Evolutionary conservation across 2,888 invertebrate species (phyloP).

Genomic region (Sinodicranocentrus sp.): DNA sequence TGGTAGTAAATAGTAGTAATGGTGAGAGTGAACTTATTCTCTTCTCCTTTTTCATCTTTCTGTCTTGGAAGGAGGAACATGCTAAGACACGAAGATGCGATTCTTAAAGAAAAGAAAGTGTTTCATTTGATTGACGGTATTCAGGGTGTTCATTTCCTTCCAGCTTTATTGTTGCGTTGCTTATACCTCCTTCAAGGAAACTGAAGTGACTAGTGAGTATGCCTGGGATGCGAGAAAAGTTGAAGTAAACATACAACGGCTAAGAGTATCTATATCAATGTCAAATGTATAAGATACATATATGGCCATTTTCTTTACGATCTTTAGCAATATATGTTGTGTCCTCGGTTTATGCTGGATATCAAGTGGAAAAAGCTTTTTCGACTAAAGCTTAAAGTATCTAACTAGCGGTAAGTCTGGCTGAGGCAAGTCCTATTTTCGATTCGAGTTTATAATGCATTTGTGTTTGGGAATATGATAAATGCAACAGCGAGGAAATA

Average conservation of each 20-base stretch:
- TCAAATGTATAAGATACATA: background rate
- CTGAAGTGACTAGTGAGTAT: background rate
- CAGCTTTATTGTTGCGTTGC: constrained; percentile 10
- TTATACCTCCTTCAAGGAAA: no score
- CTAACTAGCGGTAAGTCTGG: constrained; percentile 10
- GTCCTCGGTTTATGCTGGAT: background rate
- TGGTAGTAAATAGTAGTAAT: background rate
- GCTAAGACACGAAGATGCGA: constrained; percentile 20
- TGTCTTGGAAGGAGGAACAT: constrained; percentile 18
- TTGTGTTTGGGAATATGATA: no score
- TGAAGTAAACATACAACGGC: constrained; percentile 11
- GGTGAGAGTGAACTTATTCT: constrained; percentile 33
- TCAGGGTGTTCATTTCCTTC: constrained; percentile 35
- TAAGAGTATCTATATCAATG: constrained; percentile 2
- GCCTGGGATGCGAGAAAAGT: background rate
- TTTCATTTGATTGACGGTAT: constrained; percentile 50
- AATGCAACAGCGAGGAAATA: no score
- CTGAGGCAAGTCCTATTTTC: no score
- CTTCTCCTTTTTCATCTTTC: constrained; percentile 37
- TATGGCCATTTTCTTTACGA: background rate
- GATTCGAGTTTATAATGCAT: no score
- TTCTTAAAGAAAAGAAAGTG: constrained; percentile 14
- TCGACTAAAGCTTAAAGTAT: background rate
- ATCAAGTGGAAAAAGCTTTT: constrained; percentile 14
- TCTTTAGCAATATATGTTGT: background rate